Evolutionary conservation across 2,797 vertebrate species (phyloP).

Genomic region (Myotis myotis): DNA sequence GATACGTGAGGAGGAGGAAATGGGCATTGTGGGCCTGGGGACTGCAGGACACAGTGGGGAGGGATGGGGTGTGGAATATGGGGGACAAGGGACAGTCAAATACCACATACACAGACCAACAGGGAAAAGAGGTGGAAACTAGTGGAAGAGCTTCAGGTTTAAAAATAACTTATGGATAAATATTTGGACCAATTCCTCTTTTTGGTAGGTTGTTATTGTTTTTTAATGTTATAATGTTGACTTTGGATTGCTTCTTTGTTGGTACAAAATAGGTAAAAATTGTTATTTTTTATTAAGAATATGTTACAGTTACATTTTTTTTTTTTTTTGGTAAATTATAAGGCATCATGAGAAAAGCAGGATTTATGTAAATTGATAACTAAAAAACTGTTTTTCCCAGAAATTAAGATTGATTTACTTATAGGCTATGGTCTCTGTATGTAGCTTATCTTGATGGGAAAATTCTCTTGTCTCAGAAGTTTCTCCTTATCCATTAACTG

Average conservation of each 20-base stretch:
- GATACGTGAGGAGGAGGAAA: neutral
- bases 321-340: neutral
- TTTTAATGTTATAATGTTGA: neutral
- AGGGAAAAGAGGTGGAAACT: neutral
- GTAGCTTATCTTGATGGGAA: neutral
- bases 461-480: neutral
- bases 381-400: neutral
- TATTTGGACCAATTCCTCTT: neutral
- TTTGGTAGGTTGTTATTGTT: neutral
- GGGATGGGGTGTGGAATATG: neutral
- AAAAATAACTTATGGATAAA: neutral
- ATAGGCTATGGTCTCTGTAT: neutral
- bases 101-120: neutral
- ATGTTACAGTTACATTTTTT: neutral
- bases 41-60: neutral
- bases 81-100: neutral
- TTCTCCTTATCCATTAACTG: neutral
- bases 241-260: neutral
- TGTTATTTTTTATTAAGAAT: neutral
- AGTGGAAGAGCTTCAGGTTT: neutral
- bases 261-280: neutral
- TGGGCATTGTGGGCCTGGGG: neutral
- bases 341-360: neutral
- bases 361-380: neutral
- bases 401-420: constrained; percentile 34